These are phyloP conservation scores for Neocrepidodera transversa DNA, from an alignment of 2,888 invertebrate genomes.

Conservation along the genomic window DNA sequence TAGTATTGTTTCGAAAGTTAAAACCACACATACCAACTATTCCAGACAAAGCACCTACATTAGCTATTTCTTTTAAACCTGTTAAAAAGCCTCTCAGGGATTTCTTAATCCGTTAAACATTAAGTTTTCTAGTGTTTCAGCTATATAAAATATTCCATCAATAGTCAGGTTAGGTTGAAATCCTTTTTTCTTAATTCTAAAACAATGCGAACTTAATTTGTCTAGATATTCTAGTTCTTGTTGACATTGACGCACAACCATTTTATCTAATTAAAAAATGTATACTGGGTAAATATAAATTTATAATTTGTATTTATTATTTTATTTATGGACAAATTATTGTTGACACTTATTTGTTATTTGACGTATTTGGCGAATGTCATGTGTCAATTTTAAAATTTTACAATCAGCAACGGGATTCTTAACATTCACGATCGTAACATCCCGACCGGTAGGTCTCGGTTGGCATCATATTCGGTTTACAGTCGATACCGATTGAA, in stretches of 20 bases:
- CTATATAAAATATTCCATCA: conserved; percentile 97
- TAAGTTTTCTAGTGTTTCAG: conserved; percentile 85
- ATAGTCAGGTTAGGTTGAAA: conserved; percentile 99
- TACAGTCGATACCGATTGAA: too few species aligned
- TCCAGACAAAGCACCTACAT: conserved; percentile 97
- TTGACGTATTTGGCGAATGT: too few species aligned
- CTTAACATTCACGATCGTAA: too few species aligned
- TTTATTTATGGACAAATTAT: too few species aligned
- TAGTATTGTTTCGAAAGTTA: background rate
- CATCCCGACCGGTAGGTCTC: too few species aligned
- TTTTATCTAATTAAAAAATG: too few species aligned
- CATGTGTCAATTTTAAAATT: too few species aligned
- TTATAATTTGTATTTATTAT: too few species aligned
- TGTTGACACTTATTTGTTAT: too few species aligned
- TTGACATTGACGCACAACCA: conserved; percentile 75
- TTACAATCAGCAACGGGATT: too few species aligned
- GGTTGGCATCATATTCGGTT: too few species aligned
- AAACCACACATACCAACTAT: conserved; percentile 75
- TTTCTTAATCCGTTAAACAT: conserved; percentile 97
- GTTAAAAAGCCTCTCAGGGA: conserved; percentile 97
- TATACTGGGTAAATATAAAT: too few species aligned
- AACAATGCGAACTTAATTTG: conserved; percentile 81
- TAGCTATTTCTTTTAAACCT: conserved; percentile 98
- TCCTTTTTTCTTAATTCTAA: conserved; percentile 97
- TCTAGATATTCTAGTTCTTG: conserved; percentile 95